Evolutionary conservation across 2,797 vertebrate species (phyloP).

Genomic region (Anableps anableps): DNA sequence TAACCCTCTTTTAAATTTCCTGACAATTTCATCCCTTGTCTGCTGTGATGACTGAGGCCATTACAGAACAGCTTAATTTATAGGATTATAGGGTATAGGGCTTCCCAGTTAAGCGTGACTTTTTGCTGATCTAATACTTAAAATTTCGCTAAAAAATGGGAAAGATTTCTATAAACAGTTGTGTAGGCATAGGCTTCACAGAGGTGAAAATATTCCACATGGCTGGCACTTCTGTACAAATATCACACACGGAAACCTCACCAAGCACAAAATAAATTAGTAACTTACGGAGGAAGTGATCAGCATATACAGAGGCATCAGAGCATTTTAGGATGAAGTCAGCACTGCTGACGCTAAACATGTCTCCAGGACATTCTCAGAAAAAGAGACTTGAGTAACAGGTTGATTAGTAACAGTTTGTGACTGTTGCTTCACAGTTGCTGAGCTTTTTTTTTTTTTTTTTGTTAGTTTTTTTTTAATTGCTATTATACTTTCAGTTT

Average conservation of each 20-base stretch:
- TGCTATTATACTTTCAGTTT: neutral
- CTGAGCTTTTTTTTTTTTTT: neutral
- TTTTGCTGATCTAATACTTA: neutral
- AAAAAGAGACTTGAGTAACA: conserved; percentile 30
- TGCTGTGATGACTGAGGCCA: neutral
- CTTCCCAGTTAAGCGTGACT: neutral
- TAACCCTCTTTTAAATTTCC: neutral
- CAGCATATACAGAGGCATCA: conserved; percentile 76
- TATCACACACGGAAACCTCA: conserved; percentile 10
- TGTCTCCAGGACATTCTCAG: conserved; percentile 22
- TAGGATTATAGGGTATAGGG: no score
- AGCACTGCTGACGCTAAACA: conserved; percentile 65
- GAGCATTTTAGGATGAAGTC: conserved; percentile 52
- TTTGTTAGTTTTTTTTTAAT: neutral
- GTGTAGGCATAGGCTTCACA: neutral
- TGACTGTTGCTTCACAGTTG: conserved; percentile 12
- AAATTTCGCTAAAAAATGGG: neutral
- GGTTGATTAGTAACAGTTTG: conserved; percentile 70
- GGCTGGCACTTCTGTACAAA: conserved; percentile 23
- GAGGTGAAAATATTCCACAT: conserved; percentile 66
- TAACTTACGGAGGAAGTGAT: conserved; percentile 71
- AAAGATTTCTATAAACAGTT: neutral
- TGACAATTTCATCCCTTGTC: neutral
- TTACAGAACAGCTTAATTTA: neutral
- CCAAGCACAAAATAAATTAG: conserved; percentile 58